Conservation (phyloP, 2,888 invertebrate genomes). For the Drosophila recens region DNA sequence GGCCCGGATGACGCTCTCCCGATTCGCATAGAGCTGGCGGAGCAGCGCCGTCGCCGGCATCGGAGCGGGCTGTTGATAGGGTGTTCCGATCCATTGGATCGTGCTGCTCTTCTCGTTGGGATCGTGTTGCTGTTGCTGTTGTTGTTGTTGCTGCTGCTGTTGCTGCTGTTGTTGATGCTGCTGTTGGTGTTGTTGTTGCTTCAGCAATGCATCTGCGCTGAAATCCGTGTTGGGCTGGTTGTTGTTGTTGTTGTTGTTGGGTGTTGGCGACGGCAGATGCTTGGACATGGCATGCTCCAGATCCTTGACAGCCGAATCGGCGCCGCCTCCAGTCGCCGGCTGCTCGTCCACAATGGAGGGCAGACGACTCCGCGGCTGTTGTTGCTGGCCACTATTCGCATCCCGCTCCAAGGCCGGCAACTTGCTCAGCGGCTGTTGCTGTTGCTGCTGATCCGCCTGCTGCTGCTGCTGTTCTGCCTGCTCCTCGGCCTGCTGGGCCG, state of each 20-base stretch:
- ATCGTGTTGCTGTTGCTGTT: slow-evolving; percentile 86
- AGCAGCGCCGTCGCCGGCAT: slow-evolving; percentile 95
- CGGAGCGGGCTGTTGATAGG: slow-evolving; percentile 87
- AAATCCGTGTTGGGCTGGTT: slow-evolving; percentile 91
- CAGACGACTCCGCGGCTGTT: slow-evolving; percentile 81
- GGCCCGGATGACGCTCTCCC: slow-evolving; percentile 97
- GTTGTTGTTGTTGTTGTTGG: slow-evolving; percentile 75
- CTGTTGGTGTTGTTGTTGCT: slow-evolving; percentile 67
- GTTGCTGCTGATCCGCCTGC: slow-evolving; percentile 36
- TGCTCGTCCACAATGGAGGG: slow-evolving; percentile 84
- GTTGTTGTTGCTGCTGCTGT: slow-evolving; percentile 87
- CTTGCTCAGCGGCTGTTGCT: slow-evolving; percentile 75
- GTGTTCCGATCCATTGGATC: slow-evolving; percentile 97
- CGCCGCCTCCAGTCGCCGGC: slow-evolving; percentile 63
- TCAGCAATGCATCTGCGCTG: slow-evolving; percentile 89
- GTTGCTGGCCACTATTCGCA: slow-evolving; percentile 61
- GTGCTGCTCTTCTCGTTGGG: slow-evolving; percentile 87
- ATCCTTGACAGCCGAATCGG: slow-evolving; percentile 88
- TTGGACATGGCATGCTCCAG: slow-evolving; percentile 98
- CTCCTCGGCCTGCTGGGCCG: slow-evolving; percentile 84
- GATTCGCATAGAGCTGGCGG: slow-evolving; percentile 95
- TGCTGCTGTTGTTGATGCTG: slow-evolving; percentile 90
- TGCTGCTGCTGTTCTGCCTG: slow-evolving; percentile 68
- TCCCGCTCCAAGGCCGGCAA: slow-evolving; percentile 72
- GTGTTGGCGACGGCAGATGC: slow-evolving; percentile 91